phyloP scores from a whole-genome alignment of 2,888 invertebrate genomes.

The Agrotis clavis region DNA sequence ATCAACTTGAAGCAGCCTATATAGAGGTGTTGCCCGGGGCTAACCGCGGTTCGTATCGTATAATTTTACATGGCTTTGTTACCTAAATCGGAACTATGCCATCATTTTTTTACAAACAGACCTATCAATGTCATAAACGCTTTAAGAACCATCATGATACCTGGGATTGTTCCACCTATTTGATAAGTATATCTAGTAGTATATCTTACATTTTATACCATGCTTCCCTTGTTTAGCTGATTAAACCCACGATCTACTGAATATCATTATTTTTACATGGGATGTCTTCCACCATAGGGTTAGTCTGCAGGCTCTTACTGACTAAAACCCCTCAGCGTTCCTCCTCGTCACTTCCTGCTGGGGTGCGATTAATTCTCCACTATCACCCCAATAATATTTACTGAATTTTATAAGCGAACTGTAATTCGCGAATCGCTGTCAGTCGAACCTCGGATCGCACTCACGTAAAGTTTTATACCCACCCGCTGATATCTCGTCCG shows the following conservation, averaged over 20 bases:
- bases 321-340: too few relatives aligned
- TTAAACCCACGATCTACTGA: too few relatives aligned
- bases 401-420: background rate
- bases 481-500: constrained; percentile 80
- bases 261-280: too few relatives aligned
- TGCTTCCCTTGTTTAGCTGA: background rate
- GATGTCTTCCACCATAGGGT: too few relatives aligned
- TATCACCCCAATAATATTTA: too few relatives aligned
- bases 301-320: too few relatives aligned
- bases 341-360: too few relatives aligned
- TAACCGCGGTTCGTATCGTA: constrained; percentile 28
- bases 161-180: background rate
- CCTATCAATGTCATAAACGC: background rate
- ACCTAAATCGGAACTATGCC: background rate
- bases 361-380: too few relatives aligned
- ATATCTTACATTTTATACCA: background rate
- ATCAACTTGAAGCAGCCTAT: constrained; percentile 48
- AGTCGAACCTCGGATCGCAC: constrained; percentile 63
- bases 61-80: background rate
- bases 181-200: background rate
- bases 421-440: constrained; percentile 64
- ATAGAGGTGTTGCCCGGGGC: constrained; percentile 34
- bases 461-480: constrained; percentile 82
- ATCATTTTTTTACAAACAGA: background rate
- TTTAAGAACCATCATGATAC: background rate